Conservation (phyloP, 2,888 invertebrate genomes). For the Cyclophora punctaria region DNA sequence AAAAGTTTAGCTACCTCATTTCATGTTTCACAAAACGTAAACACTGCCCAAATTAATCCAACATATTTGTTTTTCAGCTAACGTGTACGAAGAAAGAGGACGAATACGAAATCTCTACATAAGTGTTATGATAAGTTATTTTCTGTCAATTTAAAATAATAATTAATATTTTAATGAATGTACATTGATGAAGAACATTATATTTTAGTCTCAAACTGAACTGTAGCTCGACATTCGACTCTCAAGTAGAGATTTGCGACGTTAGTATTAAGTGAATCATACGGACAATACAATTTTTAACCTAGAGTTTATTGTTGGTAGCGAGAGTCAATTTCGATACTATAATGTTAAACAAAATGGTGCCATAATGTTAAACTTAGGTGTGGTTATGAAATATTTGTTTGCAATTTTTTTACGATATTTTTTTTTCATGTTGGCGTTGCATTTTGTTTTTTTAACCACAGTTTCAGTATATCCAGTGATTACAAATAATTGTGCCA, state of each 20-base stretch:
- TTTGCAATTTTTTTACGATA: not conserved
- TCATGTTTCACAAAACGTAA: no score
- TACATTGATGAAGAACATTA: not conserved
- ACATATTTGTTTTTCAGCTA: no score
- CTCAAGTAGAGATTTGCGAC: not conserved
- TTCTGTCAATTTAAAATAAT: not conserved
- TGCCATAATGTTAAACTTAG: not conserved
- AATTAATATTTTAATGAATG: not conserved
- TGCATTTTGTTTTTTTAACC: slow-evolving; percentile 4
- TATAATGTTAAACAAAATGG: not conserved
- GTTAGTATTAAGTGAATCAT: not conserved
- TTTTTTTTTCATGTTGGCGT: not conserved
- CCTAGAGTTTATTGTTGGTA: not conserved
- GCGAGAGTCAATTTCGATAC: not conserved
- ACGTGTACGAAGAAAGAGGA: no score
- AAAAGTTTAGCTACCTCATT: no score
- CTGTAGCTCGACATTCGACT: not conserved
- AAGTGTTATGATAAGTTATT: not conserved
- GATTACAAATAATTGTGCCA: slow-evolving; percentile 7
- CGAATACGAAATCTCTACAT: not conserved
- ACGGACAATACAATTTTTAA: not conserved
- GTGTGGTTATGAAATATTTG: not conserved
- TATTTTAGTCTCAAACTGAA: not conserved
- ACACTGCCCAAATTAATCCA: no score
- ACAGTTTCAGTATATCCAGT: slow-evolving; percentile 2